Conservation (phyloP, 2,797 vertebrate species). For the Triplophysa bombifrons region DNA sequence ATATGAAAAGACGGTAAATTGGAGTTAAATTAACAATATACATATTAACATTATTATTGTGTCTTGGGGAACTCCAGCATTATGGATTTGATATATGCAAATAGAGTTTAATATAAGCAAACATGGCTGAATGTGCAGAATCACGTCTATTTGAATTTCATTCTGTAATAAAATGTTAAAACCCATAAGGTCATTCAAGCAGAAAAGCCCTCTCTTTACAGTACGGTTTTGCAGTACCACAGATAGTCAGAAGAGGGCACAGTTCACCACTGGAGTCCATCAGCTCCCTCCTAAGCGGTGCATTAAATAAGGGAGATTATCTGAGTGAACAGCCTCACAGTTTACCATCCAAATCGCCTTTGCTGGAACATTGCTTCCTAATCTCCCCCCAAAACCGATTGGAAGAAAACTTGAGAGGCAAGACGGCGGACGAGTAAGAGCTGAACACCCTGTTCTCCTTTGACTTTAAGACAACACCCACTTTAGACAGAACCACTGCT, state of each 20-base stretch:
- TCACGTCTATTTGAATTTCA: too few relatives aligned
- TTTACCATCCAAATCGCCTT: slow-evolving; percentile 71
- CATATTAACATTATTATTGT: too few relatives aligned
- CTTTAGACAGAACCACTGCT: slow-evolving; percentile 6
- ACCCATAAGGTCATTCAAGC: background rate
- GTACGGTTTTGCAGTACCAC: slow-evolving; percentile 60
- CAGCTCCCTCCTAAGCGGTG: slow-evolving; percentile 41
- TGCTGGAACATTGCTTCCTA: slow-evolving; percentile 69
- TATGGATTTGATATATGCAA: too few relatives aligned
- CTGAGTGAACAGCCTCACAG: slow-evolving; percentile 67
- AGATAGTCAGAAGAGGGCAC: slow-evolving; percentile 68
- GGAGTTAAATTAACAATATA: too few relatives aligned
- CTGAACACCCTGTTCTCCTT: slow-evolving; percentile 15
- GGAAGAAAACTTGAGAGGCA: slow-evolving; percentile 62
- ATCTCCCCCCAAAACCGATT: slow-evolving; percentile 69
- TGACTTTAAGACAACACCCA: slow-evolving; percentile 16
- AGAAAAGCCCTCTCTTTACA: background rate
- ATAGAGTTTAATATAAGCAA: too few relatives aligned
- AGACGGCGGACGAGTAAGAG: slow-evolving; percentile 31
- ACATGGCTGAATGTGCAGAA: too few relatives aligned
- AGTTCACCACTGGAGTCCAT: slow-evolving; percentile 52
- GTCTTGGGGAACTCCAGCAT: too few relatives aligned
- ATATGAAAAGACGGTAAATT: too few relatives aligned
- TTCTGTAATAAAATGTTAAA: background rate
- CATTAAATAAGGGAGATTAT: slow-evolving; percentile 73